These are phyloP conservation scores for Hypothenemus hampei DNA, from an alignment of 1,140 invertebrate genomes.

Conservation along the genomic window DNA sequence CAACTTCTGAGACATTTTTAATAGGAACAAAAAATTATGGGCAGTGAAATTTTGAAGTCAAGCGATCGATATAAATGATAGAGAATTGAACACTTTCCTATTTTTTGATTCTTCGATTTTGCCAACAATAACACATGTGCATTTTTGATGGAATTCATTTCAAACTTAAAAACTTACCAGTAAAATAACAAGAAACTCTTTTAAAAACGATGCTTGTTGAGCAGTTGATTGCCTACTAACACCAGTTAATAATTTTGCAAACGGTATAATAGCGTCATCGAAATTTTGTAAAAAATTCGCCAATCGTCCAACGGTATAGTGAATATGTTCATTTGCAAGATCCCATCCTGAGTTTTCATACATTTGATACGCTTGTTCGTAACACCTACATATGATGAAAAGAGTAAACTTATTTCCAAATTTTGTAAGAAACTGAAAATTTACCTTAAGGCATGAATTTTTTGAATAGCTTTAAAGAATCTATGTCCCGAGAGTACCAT, in stretches of 20 bases:
- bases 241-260: slow-evolving; percentile 71
- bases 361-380: slow-evolving; percentile 87
- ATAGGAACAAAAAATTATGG: too few species aligned
- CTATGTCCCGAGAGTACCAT: slow-evolving; percentile 92
- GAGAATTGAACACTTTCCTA: too few species aligned
- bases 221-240: slow-evolving; percentile 67
- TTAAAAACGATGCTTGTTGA: slow-evolving; percentile 80
- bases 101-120: too few species aligned
- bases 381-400: slow-evolving; percentile 52
- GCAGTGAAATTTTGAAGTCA: too few species aligned
- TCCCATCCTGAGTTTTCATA: slow-evolving; percentile 81
- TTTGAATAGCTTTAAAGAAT: slow-evolving; percentile 86
- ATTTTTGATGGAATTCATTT: too few species aligned
- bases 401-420: neutral
- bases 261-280: slow-evolving; percentile 70
- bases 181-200: slow-evolving; percentile 82
- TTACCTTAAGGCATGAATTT: slow-evolving; percentile 75
- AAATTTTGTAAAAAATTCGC: slow-evolving; percentile 73
- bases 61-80: too few species aligned
- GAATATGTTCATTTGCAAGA: slow-evolving; percentile 90
- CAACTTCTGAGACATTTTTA: too few species aligned
- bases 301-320: slow-evolving; percentile 87
- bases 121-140: too few species aligned
- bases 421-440: neutral
- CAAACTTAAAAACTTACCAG: too few species aligned